Base-by-base conservation (phyloP, 1,140 invertebrate genomes). In the Penaeus vannamei region DNA sequence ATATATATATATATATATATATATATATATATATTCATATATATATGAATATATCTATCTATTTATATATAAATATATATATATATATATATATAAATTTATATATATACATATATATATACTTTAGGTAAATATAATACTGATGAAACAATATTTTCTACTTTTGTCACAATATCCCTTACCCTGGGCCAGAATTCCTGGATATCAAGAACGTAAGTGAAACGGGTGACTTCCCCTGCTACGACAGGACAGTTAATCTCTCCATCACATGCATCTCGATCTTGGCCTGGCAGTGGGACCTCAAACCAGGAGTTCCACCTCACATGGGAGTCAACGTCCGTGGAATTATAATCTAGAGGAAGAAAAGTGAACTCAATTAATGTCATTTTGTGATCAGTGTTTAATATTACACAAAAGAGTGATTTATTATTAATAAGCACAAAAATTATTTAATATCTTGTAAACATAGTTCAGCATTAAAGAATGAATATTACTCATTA, bases 151-250 rank as follows among this genome's bases (percentile, higher is more conserved):
- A 53, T 2, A 53, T 14, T 53, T 53, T 2, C 17, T 17, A 53
- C 10, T 17, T 53, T 53, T 76, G 22, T 17, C 12, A 76, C 26
- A 76, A 29, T 20, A 14, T 0, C 2, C 23, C 82, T 90, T 53
- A 91, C 90, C 88, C 84, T 85, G 4, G 84, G 88, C 90, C 90
- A 91, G 72, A 91, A 89, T 36, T 84, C 82, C 26, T 91, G 84
- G n/a, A 91, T 89, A 60, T 85, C 66, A 60, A 91, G 87, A 20
- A 79, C 60, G 89, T 91, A 91, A 5, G 90, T 91, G 36, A 91
- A 91, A 0, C 85, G 26, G 14, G 83, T 90, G 36, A 88, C 10
- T 20, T 79, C 32, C 4, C 83, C 76, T 22, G 80, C 72, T 7
- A 29, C 29, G 7, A 91, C 85, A 17, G 90, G 90, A 59, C 90